Evolutionary conservation across 2,113 vertebrate species (phyloP).

Genomic region (Leiothrix lutea): DNA sequence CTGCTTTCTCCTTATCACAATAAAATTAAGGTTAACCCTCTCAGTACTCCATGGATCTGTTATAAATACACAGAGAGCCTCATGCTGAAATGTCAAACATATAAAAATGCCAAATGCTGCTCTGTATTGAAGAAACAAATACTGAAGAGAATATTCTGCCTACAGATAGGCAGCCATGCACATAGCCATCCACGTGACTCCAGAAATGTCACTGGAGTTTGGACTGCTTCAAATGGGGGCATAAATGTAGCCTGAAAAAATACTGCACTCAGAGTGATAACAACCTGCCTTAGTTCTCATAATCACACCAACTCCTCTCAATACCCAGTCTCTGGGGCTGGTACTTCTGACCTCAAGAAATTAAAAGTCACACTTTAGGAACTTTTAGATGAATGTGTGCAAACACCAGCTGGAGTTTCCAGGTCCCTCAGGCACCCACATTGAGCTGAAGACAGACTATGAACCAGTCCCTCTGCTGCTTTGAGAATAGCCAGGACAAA

Average conservation of each 20-base stretch:
- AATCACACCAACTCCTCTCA: background rate
- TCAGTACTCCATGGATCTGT: background rate
- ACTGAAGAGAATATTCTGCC: background rate
- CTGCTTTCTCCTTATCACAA: background rate
- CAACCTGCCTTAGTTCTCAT: background rate
- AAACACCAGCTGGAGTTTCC: background rate
- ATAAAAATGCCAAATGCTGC: background rate
- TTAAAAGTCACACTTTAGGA: background rate
- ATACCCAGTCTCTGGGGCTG: background rate
- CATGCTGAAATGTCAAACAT: background rate
- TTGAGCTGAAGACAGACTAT: background rate
- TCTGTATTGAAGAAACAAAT: background rate
- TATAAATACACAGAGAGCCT: background rate
- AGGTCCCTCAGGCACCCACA: background rate
- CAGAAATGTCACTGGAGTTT: background rate
- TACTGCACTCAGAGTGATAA: background rate
- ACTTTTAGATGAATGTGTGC: background rate
- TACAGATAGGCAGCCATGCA: background rate
- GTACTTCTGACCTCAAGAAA: background rate
- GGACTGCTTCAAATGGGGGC: background rate
- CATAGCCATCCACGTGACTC: background rate
- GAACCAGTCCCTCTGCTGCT: background rate
- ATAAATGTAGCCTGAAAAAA: background rate
- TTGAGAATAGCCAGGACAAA: background rate
- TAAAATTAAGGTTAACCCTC: background rate